A percentile compares a stretch with the other conserved stretches of the same genome.
Conservation (phyloP, 2,797 vertebrate species). For the Spinus olivaceus region DNA sequence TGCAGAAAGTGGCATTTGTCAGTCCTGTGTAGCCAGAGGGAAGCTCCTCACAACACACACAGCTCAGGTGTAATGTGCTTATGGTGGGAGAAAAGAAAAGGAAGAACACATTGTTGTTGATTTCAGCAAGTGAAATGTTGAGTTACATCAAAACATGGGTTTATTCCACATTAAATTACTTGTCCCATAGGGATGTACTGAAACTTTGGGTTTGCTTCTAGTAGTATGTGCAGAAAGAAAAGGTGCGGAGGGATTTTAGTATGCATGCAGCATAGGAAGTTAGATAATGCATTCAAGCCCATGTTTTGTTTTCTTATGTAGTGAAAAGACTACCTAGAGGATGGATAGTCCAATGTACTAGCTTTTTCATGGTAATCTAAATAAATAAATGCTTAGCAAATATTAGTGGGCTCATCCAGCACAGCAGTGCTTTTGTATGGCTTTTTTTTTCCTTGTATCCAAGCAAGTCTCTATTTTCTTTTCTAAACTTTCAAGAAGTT, state of each 20-base stretch:
- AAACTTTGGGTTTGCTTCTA: neutral
- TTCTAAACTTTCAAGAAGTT: neutral
- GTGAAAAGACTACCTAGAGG: neutral
- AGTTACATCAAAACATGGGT: neutral
- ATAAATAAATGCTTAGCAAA: neutral
- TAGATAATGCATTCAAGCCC: neutral
- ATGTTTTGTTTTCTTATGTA: neutral
- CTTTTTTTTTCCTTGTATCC: neutral
- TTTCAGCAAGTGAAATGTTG: neutral
- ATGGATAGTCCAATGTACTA: neutral
- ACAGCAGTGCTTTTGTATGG: neutral
- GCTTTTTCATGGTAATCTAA: neutral
- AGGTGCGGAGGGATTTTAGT: neutral
- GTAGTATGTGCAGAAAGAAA: accelerated
- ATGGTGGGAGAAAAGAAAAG: neutral
- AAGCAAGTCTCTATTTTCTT: neutral
- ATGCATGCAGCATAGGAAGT: accelerated
- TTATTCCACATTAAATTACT: neutral
- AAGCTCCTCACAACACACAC: neutral
- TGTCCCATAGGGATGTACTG: neutral
- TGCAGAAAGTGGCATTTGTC: neutral
- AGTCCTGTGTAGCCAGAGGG: accelerated
- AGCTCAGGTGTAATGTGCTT: neutral
- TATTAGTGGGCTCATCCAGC: neutral
- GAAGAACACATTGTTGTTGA: neutral